These are phyloP conservation scores for Rhabditophanes sp. DNA, from an alignment of 2,888 invertebrate genomes.

Conservation along the genomic window DNA sequence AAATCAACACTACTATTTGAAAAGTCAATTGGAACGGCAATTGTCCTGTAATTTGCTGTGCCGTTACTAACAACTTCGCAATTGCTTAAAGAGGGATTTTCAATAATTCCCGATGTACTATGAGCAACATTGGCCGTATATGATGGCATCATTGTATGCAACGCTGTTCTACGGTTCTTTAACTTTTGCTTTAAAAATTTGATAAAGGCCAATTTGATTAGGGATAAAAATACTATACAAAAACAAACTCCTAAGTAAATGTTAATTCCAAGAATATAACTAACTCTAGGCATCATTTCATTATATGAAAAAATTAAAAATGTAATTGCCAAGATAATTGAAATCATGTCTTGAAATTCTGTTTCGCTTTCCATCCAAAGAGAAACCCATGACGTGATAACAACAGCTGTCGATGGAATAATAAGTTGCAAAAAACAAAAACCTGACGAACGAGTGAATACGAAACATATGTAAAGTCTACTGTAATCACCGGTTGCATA, in stretches of 20 bases:
- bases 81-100: too few relatives aligned
- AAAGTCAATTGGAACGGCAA: slow-evolving; percentile 13
- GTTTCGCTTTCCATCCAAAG: slow-evolving; percentile 42
- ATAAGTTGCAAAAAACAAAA: slow-evolving; percentile 36
- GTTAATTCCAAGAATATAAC: slow-evolving; percentile 21
- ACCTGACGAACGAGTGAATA: slow-evolving; percentile 33
- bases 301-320: slow-evolving; percentile 33
- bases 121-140: slow-evolving; percentile 9
- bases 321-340: slow-evolving; percentile 39
- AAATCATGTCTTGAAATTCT: slow-evolving; percentile 40
- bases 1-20: slow-evolving; percentile 9
- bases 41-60: too few relatives aligned
- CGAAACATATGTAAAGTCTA: slow-evolving; percentile 39
- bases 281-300: slow-evolving; percentile 35
- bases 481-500: slow-evolving; percentile 40
- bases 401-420: slow-evolving; percentile 41
- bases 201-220: slow-evolving; percentile 38
- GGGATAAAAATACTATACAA: slow-evolving; percentile 39
- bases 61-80: too few relatives aligned
- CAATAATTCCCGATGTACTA: slow-evolving; percentile 3
- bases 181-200: slow-evolving; percentile 34
- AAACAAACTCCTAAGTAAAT: slow-evolving; percentile 38
- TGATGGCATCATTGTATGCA: too few relatives aligned
- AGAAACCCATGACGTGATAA: slow-evolving; percentile 39
- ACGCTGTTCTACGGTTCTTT: slow-evolving; percentile 9